Evolutionary conservation across 1,140 invertebrate species (phyloP).

Genomic region (Lordiphosa clarofinis): DNA sequence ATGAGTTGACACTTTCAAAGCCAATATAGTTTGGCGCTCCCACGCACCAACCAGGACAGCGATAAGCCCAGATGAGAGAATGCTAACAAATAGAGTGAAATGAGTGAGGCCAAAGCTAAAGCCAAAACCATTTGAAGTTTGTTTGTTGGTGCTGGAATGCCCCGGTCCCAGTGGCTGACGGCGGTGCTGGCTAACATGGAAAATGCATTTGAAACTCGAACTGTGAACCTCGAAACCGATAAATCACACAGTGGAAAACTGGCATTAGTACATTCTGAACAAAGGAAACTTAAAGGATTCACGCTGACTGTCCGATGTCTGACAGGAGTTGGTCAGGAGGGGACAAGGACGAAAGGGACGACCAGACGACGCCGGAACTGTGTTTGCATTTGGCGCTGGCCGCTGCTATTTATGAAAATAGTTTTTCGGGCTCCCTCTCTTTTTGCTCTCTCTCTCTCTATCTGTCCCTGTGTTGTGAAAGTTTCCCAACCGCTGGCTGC

Average conservation of each 20-base stretch:
- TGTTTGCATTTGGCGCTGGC: constrained; percentile 65
- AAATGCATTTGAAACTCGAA: constrained; percentile 78
- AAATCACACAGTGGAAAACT: constrained; percentile 78
- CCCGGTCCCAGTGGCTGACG: constrained; percentile 22
- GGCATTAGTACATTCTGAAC: constrained; percentile 70
- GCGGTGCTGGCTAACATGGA: constrained; percentile 51
- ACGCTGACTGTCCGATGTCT: constrained; percentile 43
- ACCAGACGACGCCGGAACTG: constrained; percentile 50
- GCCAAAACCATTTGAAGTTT: constrained; percentile 61
- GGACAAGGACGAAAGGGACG: constrained; percentile 28
- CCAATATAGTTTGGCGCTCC: constrained; percentile 44
- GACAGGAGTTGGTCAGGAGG: constrained; percentile 32
- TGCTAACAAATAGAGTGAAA: constrained; percentile 3
- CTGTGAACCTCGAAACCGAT: constrained; percentile 75
- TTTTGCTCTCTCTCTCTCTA: neutral
- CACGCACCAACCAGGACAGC: constrained; percentile 15
- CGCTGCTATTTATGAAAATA: constrained; percentile 71
- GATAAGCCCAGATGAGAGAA: constrained; percentile 16
- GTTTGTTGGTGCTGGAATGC: constrained; percentile 35
- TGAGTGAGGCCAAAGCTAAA: constrained; percentile 24
- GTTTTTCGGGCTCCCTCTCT: constrained; percentile 48
- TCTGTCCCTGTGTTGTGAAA: constrained; percentile 38
- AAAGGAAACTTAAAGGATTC: constrained; percentile 75
- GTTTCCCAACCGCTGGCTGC: constrained; percentile 63
- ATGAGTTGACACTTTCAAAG: constrained; percentile 68